These are phyloP conservation scores for Eupristina koningsbergeri DNA, from an alignment of 1,140 invertebrate genomes.

Conservation along the genomic window DNA sequence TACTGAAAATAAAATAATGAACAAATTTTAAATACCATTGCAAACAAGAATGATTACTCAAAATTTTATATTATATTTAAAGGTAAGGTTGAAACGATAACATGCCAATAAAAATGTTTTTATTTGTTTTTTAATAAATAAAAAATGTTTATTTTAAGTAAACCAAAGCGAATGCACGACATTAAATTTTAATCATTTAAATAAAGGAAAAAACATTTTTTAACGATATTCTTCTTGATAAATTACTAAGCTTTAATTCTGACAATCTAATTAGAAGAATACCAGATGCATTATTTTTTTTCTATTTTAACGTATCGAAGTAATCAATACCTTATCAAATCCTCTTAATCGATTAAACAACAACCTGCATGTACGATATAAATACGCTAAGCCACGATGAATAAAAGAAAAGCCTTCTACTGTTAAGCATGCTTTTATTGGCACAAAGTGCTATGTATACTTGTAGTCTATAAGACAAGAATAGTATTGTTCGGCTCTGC, in stretches of 20 bases:
- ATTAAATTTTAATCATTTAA: too few species aligned
- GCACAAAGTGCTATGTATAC: constrained; percentile 62
- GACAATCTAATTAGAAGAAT: constrained; percentile 3
- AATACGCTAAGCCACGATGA: constrained; percentile 47
- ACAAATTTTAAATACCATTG: constrained; percentile 4
- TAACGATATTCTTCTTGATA: constrained; percentile 11
- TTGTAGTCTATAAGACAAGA: constrained; percentile 26
- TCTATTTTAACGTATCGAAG: not conserved
- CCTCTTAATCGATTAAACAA: constrained; percentile 22
- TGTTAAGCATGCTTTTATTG: constrained; percentile 52
- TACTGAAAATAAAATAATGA: too few species aligned
- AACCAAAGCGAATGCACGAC: too few species aligned
- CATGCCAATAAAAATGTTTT: too few species aligned
- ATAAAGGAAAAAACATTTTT: not conserved
- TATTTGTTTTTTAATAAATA: too few species aligned
- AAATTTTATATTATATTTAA: not conserved
- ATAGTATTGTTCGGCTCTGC: constrained; percentile 1
- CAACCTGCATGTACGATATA: constrained; percentile 36
- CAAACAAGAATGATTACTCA: constrained; percentile 23
- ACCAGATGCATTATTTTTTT: constrained; percentile 16
- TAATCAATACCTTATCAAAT: constrained; percentile 13
- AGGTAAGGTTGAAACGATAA: too few species aligned
- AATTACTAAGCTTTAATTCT: not conserved
- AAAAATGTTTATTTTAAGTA: too few species aligned
- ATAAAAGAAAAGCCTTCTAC: constrained; percentile 47